Base-by-base conservation (phyloP, 92 coral and sea anemone species). In the Epizoanthus fatuus region DNA sequence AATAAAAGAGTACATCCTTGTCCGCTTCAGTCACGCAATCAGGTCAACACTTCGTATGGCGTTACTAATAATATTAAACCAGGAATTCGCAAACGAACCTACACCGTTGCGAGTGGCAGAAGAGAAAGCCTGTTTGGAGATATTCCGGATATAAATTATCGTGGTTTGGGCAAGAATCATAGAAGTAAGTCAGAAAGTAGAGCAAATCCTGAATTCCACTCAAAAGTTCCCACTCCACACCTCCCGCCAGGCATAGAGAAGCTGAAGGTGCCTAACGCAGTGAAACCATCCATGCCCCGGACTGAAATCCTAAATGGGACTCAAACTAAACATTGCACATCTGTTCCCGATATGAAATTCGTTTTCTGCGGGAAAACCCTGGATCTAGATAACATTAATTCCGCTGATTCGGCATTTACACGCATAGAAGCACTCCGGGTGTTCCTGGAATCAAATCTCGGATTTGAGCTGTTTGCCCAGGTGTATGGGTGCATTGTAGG, bases 361-460 rank as follows among this genome's bases (percentile, higher is more conserved):
- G 75, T 80, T n/a, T 81, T 92, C 66, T 88, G 94, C 63, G 95
- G 94, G 16, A 77, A 90, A 71, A 94, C 95, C 4, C 84, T 92
- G 10, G 89, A 87, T 37, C 86, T 94, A 2, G 87, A 90, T 49
- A 84, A 90, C 49, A 82, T 94, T 1, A 83, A 90, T 7, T 82
- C 81, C 67, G 77, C 80, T 16, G 93, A 90, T 71, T 94, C 98
- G 3, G 93, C 84, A 37, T 94, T 89, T 63, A 85, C 94, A 32
- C 95, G 86, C 40, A 90, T 92, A 79, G 98, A 94, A 58, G 92
- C 98, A 7, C 55, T 94, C 51, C 92, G 98, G 73, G 84, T 92
- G 69, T 91, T 92, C 77, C 79, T 94, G 49, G 98, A 94, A 44
- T 78, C 75, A 25, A 72, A 76, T 58, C 87, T 94, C 12, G 98